phyloP scores from a whole-genome alignment of 2,888 invertebrate species.

The Drosophila meridiana region DNA sequence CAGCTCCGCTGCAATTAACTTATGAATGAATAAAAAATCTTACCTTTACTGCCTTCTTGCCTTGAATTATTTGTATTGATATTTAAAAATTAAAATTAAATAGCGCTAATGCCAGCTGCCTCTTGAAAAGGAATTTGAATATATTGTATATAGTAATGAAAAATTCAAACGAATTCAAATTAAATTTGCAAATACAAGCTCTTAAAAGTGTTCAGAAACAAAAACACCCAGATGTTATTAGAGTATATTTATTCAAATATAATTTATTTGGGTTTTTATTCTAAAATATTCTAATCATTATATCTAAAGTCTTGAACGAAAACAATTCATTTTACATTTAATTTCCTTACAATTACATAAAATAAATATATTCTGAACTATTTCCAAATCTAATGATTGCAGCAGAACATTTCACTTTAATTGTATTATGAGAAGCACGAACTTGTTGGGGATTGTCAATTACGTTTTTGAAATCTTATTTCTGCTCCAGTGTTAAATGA shows the following conservation, averaged over 20 bases:
- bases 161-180: neutral
- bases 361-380: neutral
- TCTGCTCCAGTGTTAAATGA: neutral
- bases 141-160: neutral
- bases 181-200: neutral
- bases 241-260: neutral
- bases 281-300: too few relatives aligned
- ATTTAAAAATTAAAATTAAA: neutral
- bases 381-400: neutral
- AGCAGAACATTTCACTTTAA: neutral
- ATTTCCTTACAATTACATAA: too few relatives aligned
- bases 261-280: too few relatives aligned
- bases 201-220: too few relatives aligned
- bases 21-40: neutral
- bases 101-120: neutral
- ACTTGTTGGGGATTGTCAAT: neutral
- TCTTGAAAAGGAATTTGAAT: too few relatives aligned
- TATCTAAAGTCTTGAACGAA: too few relatives aligned
- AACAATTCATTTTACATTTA: too few relatives aligned
- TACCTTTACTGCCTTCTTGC: too few relatives aligned
- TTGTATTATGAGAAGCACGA: neutral
- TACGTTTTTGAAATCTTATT: neutral
- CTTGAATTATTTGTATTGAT: neutral
- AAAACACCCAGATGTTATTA: neutral
- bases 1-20: neutral